A percentile compares a stretch with the other conserved stretches of the same genome.
Conservation (phyloP, 37 sponge, comb jelly and placozoan genomes). For the Bolinopsis microptera region DNA sequence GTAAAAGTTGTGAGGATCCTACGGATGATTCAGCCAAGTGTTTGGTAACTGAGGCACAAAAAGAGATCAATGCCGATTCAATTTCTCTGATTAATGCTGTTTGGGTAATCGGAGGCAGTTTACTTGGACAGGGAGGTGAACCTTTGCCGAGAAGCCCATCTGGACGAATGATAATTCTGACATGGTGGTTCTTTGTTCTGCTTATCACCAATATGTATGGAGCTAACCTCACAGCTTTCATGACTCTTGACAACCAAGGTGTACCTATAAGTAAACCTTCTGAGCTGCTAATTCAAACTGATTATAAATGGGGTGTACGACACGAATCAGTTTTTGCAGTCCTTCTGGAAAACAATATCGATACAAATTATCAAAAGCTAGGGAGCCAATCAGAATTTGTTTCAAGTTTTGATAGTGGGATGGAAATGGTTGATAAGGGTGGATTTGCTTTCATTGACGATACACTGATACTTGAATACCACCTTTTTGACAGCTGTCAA, state of each 20-base stretch:
- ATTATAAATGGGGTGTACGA: conserved; percentile 6
- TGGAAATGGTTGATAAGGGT: neutral
- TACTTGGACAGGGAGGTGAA: conserved; percentile 52
- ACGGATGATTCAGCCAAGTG: conserved; percentile 7
- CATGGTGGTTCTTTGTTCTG: conserved; percentile 63
- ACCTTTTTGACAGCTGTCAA: conserved; percentile 34
- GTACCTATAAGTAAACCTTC: neutral
- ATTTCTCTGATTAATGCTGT: neutral
- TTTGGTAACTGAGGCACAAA: conserved; percentile 5
- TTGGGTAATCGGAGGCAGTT: conserved; percentile 30
- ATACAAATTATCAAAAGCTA: neutral
- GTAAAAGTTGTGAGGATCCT: neutral
- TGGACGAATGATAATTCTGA: conserved; percentile 9
- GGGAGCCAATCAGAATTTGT: neutral
- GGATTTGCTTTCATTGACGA: conserved; percentile 37
- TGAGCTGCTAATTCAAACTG: conserved; percentile 11
- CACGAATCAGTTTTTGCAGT: neutral
- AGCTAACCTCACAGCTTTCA: conserved; percentile 55
- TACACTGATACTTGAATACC: conserved; percentile 13
- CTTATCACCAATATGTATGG: conserved; percentile 52
- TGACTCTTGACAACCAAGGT: conserved; percentile 47
- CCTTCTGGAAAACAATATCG: neutral
- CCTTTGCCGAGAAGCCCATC: conserved; percentile 44
- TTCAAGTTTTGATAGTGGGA: neutral
- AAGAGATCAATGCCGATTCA: neutral